Evolutionary conservation across 2,888 invertebrate species (phyloP), one percentile per base, ranked within the genome.

Genomic region (Frankliniella intonsa): DNA sequence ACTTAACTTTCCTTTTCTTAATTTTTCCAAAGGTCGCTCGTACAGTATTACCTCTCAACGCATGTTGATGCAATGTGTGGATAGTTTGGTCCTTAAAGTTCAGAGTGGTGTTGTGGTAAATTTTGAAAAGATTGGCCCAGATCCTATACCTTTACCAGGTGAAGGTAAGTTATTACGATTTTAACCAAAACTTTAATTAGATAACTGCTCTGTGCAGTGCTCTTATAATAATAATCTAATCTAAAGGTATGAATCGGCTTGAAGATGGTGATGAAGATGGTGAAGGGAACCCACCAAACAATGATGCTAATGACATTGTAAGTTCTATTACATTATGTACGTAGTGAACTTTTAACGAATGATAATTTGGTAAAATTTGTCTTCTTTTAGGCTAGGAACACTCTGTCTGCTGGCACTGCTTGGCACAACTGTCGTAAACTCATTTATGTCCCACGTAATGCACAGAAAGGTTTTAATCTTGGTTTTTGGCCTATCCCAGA

Each of bases 401-500:
- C 9, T 10, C 25, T 22, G 25, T 22, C 69, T n/a, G n/a, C 62
- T 62, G 62, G 62, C 0, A 93, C 94, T 79, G 92, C 94, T 3
- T 98, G 98, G 96, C 97, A 97, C 86, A 94, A 92, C 69, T 95
- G 95, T 86, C 90, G 96, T 50, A 92, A 93, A 84, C 92, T 96
- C 86, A 97, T 98, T 86, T 97, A 97, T 87, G 98, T 98, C 50
- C 97, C 96, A 50, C 91, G 97, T 85, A 93, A 95, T 17, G 95
- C 96, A 51, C 96, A 96, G 88, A 97, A 97, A 88, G 95, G 95
- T 38, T 97, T 95, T 87, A 94, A 96, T 80, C 94, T 94, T 81
- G 98, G 98, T 62, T 98, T 97, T 89, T 99, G 99, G 99, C 99
- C 99, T 0, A 95, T 99, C 86, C 99, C 99, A 0, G 99, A 99